Base-by-base conservation (phyloP, 2,888 invertebrate species). In the Netelia fuscicornis region DNA sequence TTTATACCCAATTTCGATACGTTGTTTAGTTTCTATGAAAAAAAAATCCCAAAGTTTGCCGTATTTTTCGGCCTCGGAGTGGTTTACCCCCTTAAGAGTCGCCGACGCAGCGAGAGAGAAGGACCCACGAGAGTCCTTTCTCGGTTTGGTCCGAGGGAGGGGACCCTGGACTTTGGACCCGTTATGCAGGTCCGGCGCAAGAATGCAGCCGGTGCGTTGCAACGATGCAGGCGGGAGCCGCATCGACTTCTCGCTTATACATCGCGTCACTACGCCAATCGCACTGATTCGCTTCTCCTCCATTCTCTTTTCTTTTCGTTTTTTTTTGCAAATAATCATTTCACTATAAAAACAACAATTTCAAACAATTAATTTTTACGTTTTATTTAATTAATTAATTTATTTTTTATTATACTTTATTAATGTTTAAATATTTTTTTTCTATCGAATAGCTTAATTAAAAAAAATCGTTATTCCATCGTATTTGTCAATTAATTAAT, bases 161-260 rank as follows among this genome's bases (percentile, higher is more conserved):
- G 74, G 81, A 67, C 64, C 64, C 70, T 70, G 85, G 82, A 82
- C 85, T 90, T 87, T 83, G 90, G 90, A 90, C 89, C 91, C 91
- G 91, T 91, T 91, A 91, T 91, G 88, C 83, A 85, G 85, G 78
- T 84, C 79, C 83, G 72, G 85, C 83, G 85, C 91, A 91, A 91
- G 91, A 91, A 91, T 91, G 91, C 88, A 86, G 88, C 84, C 86
- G 82, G 85, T 77, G 83, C 87, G 86, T 85, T 88, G 87, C 78
- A 81, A 54, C 77, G 71, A 60, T 70, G 56, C 62, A 58, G 20
- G 75, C 67, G 17, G 52, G 60, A 64, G 52, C 60, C n/a, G 30
- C 84, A 71, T 76, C 58, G 64, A 64, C 65, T 48, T 67, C 58
- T 42, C 20, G 67, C 30, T 11, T 30, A 23, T 70, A 44, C 54